Base-by-base conservation (phyloP, 2,113 vertebrate genomes). In the Thalassarche chlororhynchos region DNA sequence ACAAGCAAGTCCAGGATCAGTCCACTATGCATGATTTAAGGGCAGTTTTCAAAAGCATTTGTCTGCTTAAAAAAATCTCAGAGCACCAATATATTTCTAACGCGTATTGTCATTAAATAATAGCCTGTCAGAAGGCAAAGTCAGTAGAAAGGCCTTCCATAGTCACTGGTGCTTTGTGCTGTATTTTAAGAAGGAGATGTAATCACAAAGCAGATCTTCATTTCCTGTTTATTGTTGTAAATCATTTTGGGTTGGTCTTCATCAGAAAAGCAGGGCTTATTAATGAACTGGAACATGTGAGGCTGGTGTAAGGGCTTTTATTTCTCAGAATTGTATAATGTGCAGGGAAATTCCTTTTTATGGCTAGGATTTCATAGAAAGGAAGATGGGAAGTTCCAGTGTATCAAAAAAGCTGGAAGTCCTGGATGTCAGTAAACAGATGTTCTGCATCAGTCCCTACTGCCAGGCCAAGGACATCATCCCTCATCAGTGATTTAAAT, bases 361-460 rank as follows among this genome's bases (percentile, higher is more conserved):
- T 7, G 14, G 28, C 57, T 44, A 7, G 72, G 8, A 65, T 80
- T 87, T 54, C 19, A 42, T 34, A 49, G 26, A 15, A 66, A 93
- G 87, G 80, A 87, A 94, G 88, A 62, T 85, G 68, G 89, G 92
- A 91, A 97, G 81, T 95, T 93, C 89, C 91, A 93, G 66, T 3
- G 3, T 55, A 31, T 60, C 49, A 71, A 71, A 72, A 77, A 71
- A 85, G 47, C 82, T 97, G 97, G 79, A 93, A 95, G 76, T 88
- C 89, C 79, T 42, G 47, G 46, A 58, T 87, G 74, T 65, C 91
- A 90, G 93, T 23, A 38, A 92, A 46, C 82, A 94, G 90, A 82
- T 83, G 77, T 65, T 94, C n/a, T 66, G 74, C 36, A 42, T 54
- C 5, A 11, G 61, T 77, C 64, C 34, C 40, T 64, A 3, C 76